These are phyloP conservation scores for Caenorhabditis imperialis DNA, from an alignment of 2,888 invertebrate species.

Conservation along the genomic window DNA sequence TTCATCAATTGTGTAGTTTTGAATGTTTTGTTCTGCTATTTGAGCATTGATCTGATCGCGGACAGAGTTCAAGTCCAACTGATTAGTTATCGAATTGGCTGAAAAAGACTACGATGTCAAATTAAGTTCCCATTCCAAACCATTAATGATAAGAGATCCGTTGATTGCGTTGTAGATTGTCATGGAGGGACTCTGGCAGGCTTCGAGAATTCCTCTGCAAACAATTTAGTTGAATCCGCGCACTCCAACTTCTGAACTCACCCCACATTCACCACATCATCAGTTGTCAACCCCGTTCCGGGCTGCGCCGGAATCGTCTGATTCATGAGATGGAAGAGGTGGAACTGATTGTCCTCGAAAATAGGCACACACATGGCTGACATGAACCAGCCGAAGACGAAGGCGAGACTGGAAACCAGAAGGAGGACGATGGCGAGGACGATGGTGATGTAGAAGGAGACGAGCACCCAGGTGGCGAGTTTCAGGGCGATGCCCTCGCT, in stretches of 20 bases:
- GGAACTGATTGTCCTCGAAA: conserved; percentile 54
- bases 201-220: conserved; percentile 21
- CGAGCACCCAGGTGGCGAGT: conserved; percentile 8
- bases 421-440: conserved; percentile 25
- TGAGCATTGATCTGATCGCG: neutral
- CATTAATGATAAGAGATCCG: conserved; percentile 26
- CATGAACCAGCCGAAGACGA: conserved; percentile 60
- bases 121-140: neutral
- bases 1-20: too few species aligned
- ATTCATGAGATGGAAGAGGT: conserved; percentile 44
- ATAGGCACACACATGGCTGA: conserved; percentile 60
- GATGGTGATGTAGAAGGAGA: conserved; percentile 37
- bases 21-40: conserved; percentile 7
- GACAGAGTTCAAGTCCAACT: neutral
- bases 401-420: conserved; percentile 34
- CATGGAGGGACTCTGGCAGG: conserved; percentile 10
- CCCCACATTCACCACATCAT: conserved; percentile 40
- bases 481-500: conserved; percentile 9
- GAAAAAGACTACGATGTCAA: neutral
- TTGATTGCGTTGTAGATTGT: conserved; percentile 45
- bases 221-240: too few species aligned
- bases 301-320: conserved; percentile 16
- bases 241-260: too few species aligned
- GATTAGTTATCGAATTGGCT: neutral
- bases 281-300: neutral